phyloP scores from a whole-genome alignment of 2,888 invertebrate species.

The Cantharis nigra region DNA sequence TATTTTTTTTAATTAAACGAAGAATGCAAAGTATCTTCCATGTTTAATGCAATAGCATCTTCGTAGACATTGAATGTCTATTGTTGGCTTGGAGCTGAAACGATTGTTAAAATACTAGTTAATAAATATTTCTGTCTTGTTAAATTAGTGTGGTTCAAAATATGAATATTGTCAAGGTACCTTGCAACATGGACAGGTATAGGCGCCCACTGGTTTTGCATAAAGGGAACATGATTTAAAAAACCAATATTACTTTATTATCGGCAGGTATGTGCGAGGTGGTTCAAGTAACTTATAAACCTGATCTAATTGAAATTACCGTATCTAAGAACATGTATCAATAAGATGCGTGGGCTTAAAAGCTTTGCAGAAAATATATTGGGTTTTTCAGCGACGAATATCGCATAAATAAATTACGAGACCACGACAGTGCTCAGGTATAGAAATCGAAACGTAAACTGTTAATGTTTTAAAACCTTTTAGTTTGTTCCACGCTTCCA shows the following conservation, averaged over 20 bases:
- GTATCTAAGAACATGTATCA: conserved; percentile 18
- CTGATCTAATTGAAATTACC: conserved; percentile 21
- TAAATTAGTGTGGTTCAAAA: neutral
- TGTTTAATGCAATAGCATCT: neutral
- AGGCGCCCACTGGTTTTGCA: conserved; percentile 8
- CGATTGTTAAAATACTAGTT: neutral
- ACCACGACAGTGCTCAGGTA: neutral
- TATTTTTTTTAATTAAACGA: neutral
- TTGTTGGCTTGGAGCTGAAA: neutral
- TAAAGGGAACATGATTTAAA: conserved; percentile 1
- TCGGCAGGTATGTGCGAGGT: conserved; percentile 16
- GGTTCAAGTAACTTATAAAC: conserved; percentile 14
- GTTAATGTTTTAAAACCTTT: neutral
- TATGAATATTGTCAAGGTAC: neutral
- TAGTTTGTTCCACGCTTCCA: neutral
- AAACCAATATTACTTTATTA: conserved; percentile 20
- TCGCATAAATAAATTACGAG: neutral
- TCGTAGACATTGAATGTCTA: neutral
- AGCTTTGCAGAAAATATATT: conserved; percentile 9
- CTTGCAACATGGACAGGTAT: neutral
- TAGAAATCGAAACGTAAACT: neutral
- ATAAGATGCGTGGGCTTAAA: conserved; percentile 7
- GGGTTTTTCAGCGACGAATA: neutral
- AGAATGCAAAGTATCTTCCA: neutral
- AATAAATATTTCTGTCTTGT: neutral